A percentile compares a stretch with the other conserved stretches of the same genome.
Evolutionary conservation across 2,797 vertebrate genomes (phyloP).

Genomic region (Typhlichthys eigenmanni): DNA sequence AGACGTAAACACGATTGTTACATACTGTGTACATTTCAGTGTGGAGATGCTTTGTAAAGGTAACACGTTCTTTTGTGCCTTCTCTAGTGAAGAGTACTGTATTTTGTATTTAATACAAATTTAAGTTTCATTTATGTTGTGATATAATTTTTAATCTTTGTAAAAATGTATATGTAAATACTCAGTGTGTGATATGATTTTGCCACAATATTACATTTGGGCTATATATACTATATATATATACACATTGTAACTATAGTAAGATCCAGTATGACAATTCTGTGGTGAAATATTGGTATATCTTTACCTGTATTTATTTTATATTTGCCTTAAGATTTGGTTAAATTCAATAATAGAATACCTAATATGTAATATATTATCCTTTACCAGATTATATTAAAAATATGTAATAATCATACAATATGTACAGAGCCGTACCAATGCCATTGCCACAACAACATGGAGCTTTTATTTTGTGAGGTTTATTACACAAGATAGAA

Average conservation of each 20-base stretch:
- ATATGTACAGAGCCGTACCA: background rate
- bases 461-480: slow-evolving; percentile 5
- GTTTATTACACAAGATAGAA: background rate
- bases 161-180: slow-evolving; percentile 13
- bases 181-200: background rate
- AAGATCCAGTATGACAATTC: no score
- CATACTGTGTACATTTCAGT: background rate
- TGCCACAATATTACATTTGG: slow-evolving; percentile 16
- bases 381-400: slow-evolving; percentile 7
- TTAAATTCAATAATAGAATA: slow-evolving; percentile 24
- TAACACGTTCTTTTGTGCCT: slow-evolving; percentile 51
- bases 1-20: background rate
- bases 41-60: background rate
- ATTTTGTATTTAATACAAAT: slow-evolving; percentile 11
- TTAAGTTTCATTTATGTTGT: no score
- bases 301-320: slow-evolving; percentile 6
- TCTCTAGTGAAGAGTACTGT: slow-evolving; percentile 17
- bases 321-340: slow-evolving; percentile 47
- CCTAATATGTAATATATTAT: slow-evolving; percentile 2
- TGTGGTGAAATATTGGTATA: slow-evolving; percentile 2
- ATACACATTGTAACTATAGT: no score
- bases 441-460: slow-evolving; percentile 38
- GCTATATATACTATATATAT: no score
- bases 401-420: slow-evolving; percentile 7
- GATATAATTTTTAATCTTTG: background rate